Percentiles rank a stretch among this genome's conserved stretches.
These are phyloP conservation scores for Esox niger DNA, from an alignment of 2,113 vertebrate genomes.

Conservation along the genomic window DNA sequence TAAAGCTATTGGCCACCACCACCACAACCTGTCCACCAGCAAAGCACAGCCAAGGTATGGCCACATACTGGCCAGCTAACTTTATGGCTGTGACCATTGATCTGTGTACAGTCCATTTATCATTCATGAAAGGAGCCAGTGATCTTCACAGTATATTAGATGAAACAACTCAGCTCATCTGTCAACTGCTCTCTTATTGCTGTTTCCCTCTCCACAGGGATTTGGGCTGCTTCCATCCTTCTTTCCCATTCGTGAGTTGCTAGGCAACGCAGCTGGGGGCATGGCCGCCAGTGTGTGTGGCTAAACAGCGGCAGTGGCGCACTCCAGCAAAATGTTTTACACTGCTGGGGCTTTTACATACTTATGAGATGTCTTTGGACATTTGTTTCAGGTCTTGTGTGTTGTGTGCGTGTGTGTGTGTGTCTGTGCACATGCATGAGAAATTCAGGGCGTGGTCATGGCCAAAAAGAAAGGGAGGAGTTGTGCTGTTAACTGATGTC, in stretches of 20 bases:
- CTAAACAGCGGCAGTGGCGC: constrained; percentile 57
- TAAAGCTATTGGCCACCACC: neutral
- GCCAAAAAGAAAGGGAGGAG: neutral
- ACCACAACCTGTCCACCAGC: neutral
- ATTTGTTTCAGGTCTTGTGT: neutral
- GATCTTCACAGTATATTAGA: constrained; percentile 94
- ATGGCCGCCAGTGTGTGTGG: constrained; percentile 53
- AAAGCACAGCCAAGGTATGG: constrained; percentile 39
- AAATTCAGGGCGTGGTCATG: neutral
- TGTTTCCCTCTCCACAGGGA: constrained; percentile 85
- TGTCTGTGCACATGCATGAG: neutral
- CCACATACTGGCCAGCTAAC: constrained; percentile 71
- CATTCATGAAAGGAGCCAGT: constrained; percentile 91
- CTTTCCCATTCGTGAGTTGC: constrained; percentile 87
- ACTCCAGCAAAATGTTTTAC: constrained; percentile 77
- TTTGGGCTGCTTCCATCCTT: constrained; percentile 86
- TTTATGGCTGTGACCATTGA: constrained; percentile 84
- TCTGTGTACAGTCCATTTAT: constrained; percentile 90
- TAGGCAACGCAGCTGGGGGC: constrained; percentile 85
- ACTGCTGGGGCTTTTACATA: constrained; percentile 56
- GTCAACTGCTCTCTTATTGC: constrained; percentile 87
- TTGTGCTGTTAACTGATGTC: neutral
- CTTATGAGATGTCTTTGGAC: constrained; percentile 20
- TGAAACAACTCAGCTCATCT: constrained; percentile 92
- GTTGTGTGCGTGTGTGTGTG: neutral